Evolutionary conservation across 1,140 invertebrate species (phyloP).

Genomic region (Liolophura sinensis): DNA sequence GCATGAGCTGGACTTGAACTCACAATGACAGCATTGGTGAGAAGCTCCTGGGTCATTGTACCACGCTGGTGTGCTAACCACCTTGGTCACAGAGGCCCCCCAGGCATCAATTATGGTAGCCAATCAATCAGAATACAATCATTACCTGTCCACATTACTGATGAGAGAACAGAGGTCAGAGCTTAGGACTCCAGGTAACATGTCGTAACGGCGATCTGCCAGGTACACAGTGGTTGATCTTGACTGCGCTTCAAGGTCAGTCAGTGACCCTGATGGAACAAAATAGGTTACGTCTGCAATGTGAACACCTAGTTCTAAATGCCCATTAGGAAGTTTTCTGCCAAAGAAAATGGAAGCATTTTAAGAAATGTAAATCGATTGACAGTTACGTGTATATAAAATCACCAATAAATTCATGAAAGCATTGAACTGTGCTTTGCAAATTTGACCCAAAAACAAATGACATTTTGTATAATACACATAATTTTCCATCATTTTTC

Average conservation of each 20-base stretch:
- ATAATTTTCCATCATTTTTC: no score
- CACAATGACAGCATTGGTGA: no score
- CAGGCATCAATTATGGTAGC: not conserved
- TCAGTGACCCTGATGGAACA: slow-evolving; percentile 39
- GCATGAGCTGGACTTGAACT: no score
- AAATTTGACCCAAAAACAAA: no score
- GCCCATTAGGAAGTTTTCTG: slow-evolving; percentile 37
- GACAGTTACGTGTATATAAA: no score
- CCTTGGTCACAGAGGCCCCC: no score
- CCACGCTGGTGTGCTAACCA: no score
- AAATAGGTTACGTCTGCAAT: slow-evolving; percentile 57
- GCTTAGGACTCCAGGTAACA: slow-evolving; percentile 58
- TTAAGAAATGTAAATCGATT: no score
- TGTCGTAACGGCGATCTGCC: slow-evolving; percentile 57
- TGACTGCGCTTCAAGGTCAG: slow-evolving; percentile 47
- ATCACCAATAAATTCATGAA: no score
- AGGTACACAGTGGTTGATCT: slow-evolving; percentile 54
- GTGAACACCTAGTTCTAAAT: slow-evolving; percentile 48
- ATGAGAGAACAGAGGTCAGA: slow-evolving; percentile 59
- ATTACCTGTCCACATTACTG: slow-evolving; percentile 55
- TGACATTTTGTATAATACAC: no score
- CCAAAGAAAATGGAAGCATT: slow-evolving; percentile 9
- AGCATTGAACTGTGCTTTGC: no score
- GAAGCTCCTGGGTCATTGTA: no score
- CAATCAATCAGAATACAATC: not conserved